Evolutionary conservation across 2,888 invertebrate species (phyloP), one percentile per base, ranked within the genome.

Genomic region (Lasiommata megera): DNA sequence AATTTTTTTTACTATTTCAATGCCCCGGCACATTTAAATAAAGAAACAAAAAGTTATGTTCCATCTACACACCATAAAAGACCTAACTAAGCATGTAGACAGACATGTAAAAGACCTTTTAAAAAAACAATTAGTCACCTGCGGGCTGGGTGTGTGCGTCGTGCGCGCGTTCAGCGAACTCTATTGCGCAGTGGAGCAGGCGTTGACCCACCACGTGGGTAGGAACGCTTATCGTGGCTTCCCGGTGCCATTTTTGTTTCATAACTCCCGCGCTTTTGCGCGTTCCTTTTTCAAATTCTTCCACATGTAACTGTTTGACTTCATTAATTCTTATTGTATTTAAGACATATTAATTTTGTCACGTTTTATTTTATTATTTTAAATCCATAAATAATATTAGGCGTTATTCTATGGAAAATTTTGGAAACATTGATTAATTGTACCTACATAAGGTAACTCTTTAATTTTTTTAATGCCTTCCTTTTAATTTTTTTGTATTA

Each of bases 151-250:
- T 54, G 64, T 61, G 63, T 62, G 64, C 61, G 63, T 61, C 56
- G 65, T 66, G 67, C 66, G 73, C 62, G 70, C 76, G 86, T 82
- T 82, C 82, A 82, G 64, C 80, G 86, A 87, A 82, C 87, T 75
- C 77, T 65, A 65, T 60, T 70, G 78, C 81, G 80, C 87, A 89
- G 84, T 89, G 84, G 87, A 86, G 80, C 88, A 89, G 82, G 31
- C 88, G 78, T 86, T 88, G 88, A 88, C 84, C 88, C 72, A 82
- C 86, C 88, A 89, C 88, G 88, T 88, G 88, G 88, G 84, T 68
- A 65, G 74, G 72, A 74, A 61, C 67, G 72, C 74, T 82, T 81
- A 81, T 81, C 80, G 64, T 58, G 48, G 65, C 65, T 68, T 69
- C 67, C 67, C 68, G 66, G 62, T 64, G 66, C 65, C 66, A 63